Conservation (phyloP, 2,888 invertebrate species). For the Parasteatoda lunata region DNA sequence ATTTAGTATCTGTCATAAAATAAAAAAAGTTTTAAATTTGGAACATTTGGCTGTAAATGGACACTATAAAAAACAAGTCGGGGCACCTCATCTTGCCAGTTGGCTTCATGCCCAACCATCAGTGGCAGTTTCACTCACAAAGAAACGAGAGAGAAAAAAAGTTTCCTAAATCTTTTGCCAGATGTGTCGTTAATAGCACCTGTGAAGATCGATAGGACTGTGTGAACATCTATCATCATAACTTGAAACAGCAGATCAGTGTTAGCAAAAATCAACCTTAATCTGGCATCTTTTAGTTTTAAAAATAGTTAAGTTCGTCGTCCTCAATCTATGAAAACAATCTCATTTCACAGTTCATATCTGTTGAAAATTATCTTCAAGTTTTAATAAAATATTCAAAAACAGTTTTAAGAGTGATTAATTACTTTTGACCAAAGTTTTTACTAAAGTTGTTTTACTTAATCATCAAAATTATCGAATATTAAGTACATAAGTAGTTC, state of each 20-base stretch:
- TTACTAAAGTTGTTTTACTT: too few relatives aligned
- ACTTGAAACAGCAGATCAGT: conserved; percentile 33
- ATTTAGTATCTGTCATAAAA: conserved; percentile 26
- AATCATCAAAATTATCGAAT: too few relatives aligned
- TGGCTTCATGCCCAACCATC: conserved; percentile 58
- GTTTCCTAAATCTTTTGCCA: conserved; percentile 60
- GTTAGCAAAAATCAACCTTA: conserved; percentile 13
- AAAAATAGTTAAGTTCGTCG: conserved; percentile 29
- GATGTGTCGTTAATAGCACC: conserved; percentile 67
- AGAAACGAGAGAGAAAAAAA: conserved; percentile 38
- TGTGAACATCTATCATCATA: conserved; percentile 63
- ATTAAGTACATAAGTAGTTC: too few relatives aligned
- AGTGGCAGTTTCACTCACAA: conserved; percentile 51
- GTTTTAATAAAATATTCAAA: too few relatives aligned
- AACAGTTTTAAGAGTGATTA: too few relatives aligned
- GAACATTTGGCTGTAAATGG: conserved; percentile 63
- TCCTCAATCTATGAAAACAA: conserved; percentile 8
- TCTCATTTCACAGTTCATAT: neutral
- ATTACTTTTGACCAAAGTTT: too few relatives aligned
- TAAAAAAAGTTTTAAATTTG: conserved; percentile 34
- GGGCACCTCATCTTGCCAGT: conserved; percentile 50
- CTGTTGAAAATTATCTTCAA: too few relatives aligned
- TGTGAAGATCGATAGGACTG: conserved; percentile 62
- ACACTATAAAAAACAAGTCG: conserved; percentile 60
- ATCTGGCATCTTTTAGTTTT: conserved; percentile 32